Conservation (phyloP, 2,888 invertebrate genomes). For the Perizoma affinitatum region DNA sequence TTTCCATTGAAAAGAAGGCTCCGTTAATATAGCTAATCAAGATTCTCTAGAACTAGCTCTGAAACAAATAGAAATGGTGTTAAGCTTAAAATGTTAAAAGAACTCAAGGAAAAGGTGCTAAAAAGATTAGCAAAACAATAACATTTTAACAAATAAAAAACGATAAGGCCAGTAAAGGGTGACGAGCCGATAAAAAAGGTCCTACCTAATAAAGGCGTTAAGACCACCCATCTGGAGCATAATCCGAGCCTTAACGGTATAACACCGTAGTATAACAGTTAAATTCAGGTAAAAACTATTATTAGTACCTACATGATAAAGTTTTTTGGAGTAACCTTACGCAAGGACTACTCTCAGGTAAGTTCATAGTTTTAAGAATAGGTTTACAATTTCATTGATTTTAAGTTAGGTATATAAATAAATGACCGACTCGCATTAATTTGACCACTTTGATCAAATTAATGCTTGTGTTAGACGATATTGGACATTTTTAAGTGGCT, state of each 20-base stretch:
- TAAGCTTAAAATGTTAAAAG: too few relatives aligned
- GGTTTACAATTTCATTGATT: too few relatives aligned
- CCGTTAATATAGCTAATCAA: too few relatives aligned
- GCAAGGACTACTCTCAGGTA: neutral
- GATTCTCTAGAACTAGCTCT: too few relatives aligned
- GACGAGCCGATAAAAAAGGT: conserved; percentile 8
- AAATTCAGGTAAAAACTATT: conserved; percentile 17
- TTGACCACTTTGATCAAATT: too few relatives aligned
- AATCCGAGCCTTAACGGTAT: conserved; percentile 18
- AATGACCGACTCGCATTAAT: too few relatives aligned
- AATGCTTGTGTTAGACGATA: too few relatives aligned
- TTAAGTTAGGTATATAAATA: too few relatives aligned
- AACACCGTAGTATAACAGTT: conserved; percentile 21
- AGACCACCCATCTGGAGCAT: conserved; percentile 6
- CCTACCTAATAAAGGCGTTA: conserved; percentile 5
- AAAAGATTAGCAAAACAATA: conserved; percentile 11
- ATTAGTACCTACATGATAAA: conserved; percentile 1
- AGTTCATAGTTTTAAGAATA: too few relatives aligned
- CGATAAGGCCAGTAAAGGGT: conserved; percentile 5
- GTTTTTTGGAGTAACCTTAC: neutral
- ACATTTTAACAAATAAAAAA: neutral
- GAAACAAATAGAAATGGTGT: too few relatives aligned
- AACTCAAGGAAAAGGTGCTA: neutral
- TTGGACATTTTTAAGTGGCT: too few relatives aligned
- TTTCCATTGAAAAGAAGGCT: too few relatives aligned